Evolutionary conservation across 2,113 vertebrate genomes (phyloP), one percentile per base, ranked within the genome.

Genomic region (Plestiodon gilberti): DNA sequence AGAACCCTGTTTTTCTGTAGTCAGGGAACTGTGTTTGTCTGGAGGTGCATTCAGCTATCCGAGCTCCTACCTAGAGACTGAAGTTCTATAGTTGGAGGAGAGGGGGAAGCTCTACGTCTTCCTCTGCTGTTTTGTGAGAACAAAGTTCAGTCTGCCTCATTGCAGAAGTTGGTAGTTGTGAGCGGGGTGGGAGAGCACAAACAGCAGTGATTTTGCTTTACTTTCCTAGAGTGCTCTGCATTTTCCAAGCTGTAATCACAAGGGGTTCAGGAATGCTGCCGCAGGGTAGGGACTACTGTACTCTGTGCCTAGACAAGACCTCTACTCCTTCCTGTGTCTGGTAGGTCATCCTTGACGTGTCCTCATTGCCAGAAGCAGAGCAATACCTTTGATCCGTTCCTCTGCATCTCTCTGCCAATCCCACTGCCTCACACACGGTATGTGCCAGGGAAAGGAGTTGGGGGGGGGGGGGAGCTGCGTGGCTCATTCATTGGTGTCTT

Each of bases 311-410:
- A 10, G n/a, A 35, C 25, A 14, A 69, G 82, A 69, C 69, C 48
- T 89, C 78, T 18, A 15, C 57, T 11, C 65, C 0, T 90, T 92
- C 90, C 3, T 88, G 5, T 87, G 62, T 87, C 70, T 87, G 28
- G 90, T 88, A 99, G 99, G 95, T 99, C 98, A 7, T 99, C 99
- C 38, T 96, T 99, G 95, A 99, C 99, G 2, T 99, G 99, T 89
- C 99, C 98, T 73, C 98, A 99, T 92, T 99, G 99, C 94, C 99
- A 98, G 97, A 99, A 99, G 95, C 99, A 99, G 95, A 99, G 99
- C 95, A 99, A 99, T 92, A 99, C 99, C 10, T 99, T 99, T 73
- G 99, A 99, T 93, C 99, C 98, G 64, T 99, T 99, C 92, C 98
- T 99, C 59, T 99, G 99, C 94, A 98, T 99, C 95, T 99, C 99